A percentile compares a stretch with the other conserved stretches of the same genome.
Conservation (phyloP, 1,140 invertebrate species). For the Drosophila ohnishii region DNA sequence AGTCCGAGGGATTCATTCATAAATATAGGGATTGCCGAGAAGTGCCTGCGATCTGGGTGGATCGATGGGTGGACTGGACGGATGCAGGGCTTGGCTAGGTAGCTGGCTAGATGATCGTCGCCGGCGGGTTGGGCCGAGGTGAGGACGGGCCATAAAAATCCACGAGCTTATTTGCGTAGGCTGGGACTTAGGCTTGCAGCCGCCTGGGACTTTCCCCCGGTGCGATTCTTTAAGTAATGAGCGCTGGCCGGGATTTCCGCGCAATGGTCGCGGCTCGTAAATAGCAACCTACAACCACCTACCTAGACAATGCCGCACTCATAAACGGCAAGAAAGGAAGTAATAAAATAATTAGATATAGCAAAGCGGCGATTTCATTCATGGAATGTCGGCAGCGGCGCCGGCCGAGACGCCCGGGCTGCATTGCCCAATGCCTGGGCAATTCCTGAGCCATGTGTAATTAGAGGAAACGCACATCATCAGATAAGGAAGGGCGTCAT, state of each 20-base stretch:
- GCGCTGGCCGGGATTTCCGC: slow-evolving; percentile 66
- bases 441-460: slow-evolving; percentile 37
- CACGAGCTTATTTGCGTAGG: slow-evolving; percentile 75
- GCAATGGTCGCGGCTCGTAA: slow-evolving; percentile 57
- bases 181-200: slow-evolving; percentile 68
- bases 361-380: slow-evolving; percentile 61
- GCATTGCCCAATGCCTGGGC: neutral
- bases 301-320: slow-evolving; percentile 53
- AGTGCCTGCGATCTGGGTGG: slow-evolving; percentile 29
- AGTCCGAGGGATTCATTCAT: slow-evolving; percentile 65
- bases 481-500: slow-evolving; percentile 59
- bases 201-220: slow-evolving; percentile 62
- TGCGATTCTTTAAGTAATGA: slow-evolving; percentile 65
- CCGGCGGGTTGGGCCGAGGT: slow-evolving; percentile 5
- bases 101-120: slow-evolving; percentile 6
- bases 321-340: slow-evolving; percentile 57
- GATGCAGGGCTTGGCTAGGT: slow-evolving; percentile 23
- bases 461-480: slow-evolving; percentile 43
- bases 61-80: slow-evolving; percentile 19
- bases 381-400: slow-evolving; percentile 45
- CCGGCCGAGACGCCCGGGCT: neutral
- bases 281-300: slow-evolving; percentile 62
- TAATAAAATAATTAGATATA: slow-evolving; percentile 70
- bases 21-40: slow-evolving; percentile 54
- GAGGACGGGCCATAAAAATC: slow-evolving; percentile 53